Base-by-base conservation (phyloP, 92 coral and sea anemone genomes). In the Epizoanthus rinbou region DNA sequence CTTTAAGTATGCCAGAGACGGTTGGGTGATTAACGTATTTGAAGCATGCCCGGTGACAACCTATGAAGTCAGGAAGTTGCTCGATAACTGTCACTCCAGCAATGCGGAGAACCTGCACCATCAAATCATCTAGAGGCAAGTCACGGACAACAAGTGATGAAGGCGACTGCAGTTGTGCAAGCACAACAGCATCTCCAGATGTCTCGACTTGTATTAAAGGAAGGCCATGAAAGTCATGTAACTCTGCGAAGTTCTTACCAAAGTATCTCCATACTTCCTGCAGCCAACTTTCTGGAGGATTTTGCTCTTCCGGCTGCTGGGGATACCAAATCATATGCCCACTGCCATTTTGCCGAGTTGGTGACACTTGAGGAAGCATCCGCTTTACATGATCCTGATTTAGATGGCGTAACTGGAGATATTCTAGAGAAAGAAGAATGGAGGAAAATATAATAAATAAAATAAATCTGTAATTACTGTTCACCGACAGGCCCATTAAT, bases 231-330 rank as follows among this genome's bases (percentile, higher is more conserved):
- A 95, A 83, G 17, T 72, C 69, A 5, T 79, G 17, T 15, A 95
- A 85, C 33, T 86, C 86, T 3, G 87, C 22, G 35, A 95, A 95
- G 62, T 89, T 56, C 45, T 39, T 71, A 21, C 79, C 80, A 19
- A 95, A 85, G 86, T 92, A 95, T n/a, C 17, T 19, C 98, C 98
- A 95, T 58, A 95, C 75, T 45, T 66, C 89, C 53, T 84, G 75
- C 8, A 95, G 73, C 98, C 98, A 95, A 31, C 74, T 84, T 43
- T 84, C 57, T 21, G 89, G 75, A n/a, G 97, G 98, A 71, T 91
- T 95, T 35, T 56, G 62, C 28, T 37, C 4, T 10, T 8, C 65
- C 10, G 70, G 64, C 11, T 23, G 60, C 43, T 85, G 90, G 45
- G 88, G 92, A 57, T 88, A 69, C 98, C 97, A 95, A 6, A 75